Percentiles rank a stretch among this genome's conserved stretches.
These are phyloP conservation scores for Melanotaenia pygmaea DNA, from an alignment of 2,797 vertebrate genomes.

Conservation along the genomic window DNA sequence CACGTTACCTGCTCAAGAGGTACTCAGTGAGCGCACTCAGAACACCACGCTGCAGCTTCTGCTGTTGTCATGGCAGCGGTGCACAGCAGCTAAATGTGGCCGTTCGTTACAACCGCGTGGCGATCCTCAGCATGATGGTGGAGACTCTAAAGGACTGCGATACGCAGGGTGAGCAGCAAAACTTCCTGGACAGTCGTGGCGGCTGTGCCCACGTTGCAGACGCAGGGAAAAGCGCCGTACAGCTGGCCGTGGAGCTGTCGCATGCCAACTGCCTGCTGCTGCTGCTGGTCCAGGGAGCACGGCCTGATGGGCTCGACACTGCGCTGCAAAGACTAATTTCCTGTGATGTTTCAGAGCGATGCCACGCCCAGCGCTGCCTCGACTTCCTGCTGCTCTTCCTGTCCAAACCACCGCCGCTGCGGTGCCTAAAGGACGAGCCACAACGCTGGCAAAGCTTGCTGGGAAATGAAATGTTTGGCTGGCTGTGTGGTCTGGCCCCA, in stretches of 20 bases:
- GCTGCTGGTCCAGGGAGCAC: constrained; percentile 88
- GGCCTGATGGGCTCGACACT: constrained; percentile 83
- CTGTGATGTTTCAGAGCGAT: not conserved
- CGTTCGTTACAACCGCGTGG: constrained; percentile 90
- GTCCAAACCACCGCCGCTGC: constrained; percentile 69
- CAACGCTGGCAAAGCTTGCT: constrained; percentile 86
- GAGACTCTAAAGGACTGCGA: constrained; percentile 77
- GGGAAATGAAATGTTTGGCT: constrained; percentile 85
- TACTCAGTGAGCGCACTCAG: constrained; percentile 85
- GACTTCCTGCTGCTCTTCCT: constrained; percentile 90
- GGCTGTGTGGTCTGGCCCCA: constrained; percentile 87
- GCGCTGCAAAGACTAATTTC: constrained; percentile 82
- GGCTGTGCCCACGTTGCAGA: constrained; percentile 85
- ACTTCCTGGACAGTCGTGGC: constrained; percentile 83
- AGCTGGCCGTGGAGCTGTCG: constrained; percentile 89
- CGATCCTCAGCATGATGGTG: constrained; percentile 85
- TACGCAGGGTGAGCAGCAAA: constrained; percentile 47
- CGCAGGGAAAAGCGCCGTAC: constrained; percentile 87
- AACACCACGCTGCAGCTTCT: constrained; percentile 86
- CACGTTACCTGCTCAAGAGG: constrained; percentile 86
- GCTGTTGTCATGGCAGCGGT: constrained; percentile 83
- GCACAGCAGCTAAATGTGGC: constrained; percentile 89
- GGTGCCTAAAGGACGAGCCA: constrained; percentile 79
- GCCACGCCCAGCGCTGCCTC: constrained; percentile 75
- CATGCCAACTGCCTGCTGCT: constrained; percentile 88